phyloP scores from a whole-genome alignment of 1,140 invertebrate species.

The Drosophila setifemur region DNA sequence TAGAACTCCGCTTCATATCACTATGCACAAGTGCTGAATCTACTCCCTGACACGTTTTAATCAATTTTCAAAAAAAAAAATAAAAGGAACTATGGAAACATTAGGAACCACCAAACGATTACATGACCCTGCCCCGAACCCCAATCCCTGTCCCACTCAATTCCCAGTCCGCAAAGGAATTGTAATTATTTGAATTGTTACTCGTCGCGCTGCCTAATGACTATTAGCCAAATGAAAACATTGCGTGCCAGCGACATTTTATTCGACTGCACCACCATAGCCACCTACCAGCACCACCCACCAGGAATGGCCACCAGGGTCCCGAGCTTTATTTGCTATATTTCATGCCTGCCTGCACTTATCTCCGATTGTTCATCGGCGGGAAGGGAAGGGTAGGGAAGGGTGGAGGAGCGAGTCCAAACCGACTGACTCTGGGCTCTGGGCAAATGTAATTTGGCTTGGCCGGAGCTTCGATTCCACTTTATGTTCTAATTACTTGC shows the following conservation, averaged over 20 bases:
- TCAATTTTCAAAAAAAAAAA: conserved; percentile 61
- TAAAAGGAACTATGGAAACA: conserved; percentile 30
- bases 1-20: no score
- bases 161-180: conserved; percentile 21
- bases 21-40: no score
- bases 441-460: conserved; percentile 59
- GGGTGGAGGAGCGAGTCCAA: no score
- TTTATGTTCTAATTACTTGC: conserved; percentile 77
- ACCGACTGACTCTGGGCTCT: conserved; percentile 22
- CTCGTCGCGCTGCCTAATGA: conserved; percentile 59
- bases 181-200: conserved; percentile 67
- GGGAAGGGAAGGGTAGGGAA: no score
- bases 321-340: conserved; percentile 69
- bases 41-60: conserved; percentile 36
- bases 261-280: conserved; percentile 36
- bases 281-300: background rate
- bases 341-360: conserved; percentile 80
- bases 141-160: background rate
- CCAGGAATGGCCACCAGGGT: background rate
- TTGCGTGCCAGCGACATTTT: conserved; percentile 74
- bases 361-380: conserved; percentile 74
- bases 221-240: conserved; percentile 80
- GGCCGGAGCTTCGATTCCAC: conserved; percentile 67
- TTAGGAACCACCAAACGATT: conserved; percentile 63
- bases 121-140: conserved; percentile 39